Conservation (phyloP, 2,797 vertebrate species). For the Aldrovandia affinis region DNA sequence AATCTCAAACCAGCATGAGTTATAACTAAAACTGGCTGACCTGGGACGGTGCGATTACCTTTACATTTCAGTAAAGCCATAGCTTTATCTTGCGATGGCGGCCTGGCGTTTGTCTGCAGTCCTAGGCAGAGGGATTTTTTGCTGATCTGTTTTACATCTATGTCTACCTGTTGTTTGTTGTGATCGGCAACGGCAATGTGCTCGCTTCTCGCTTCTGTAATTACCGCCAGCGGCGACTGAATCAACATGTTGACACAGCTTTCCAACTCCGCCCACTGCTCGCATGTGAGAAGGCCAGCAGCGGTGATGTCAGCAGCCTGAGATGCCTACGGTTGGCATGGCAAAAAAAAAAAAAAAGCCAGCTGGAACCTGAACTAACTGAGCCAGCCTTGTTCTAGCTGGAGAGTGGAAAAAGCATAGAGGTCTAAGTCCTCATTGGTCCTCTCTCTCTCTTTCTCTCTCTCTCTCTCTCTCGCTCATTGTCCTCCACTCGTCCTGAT, state of each 20-base stretch:
- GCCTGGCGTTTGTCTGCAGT: background rate
- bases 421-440: background rate
- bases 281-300: background rate
- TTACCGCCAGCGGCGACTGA: background rate
- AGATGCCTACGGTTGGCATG: background rate
- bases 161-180: background rate
- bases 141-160: background rate
- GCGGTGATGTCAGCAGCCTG: background rate
- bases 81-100: background rate
- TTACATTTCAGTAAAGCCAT: background rate
- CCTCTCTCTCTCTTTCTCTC: conserved; percentile 31
- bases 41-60: background rate
- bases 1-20: background rate
- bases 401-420: background rate
- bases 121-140: background rate
- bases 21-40: background rate
- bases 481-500: conserved; percentile 36
- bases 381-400: background rate
- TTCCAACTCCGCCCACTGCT: background rate
- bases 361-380: background rate
- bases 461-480: conserved; percentile 32
- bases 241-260: background rate
- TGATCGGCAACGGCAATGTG: background rate
- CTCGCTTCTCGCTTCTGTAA: background rate
- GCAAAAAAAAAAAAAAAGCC: background rate